Evolutionary conservation across 1,140 invertebrate species (phyloP), one percentile per base, ranked within the genome.

Genomic region (Lepidurus apus): DNA sequence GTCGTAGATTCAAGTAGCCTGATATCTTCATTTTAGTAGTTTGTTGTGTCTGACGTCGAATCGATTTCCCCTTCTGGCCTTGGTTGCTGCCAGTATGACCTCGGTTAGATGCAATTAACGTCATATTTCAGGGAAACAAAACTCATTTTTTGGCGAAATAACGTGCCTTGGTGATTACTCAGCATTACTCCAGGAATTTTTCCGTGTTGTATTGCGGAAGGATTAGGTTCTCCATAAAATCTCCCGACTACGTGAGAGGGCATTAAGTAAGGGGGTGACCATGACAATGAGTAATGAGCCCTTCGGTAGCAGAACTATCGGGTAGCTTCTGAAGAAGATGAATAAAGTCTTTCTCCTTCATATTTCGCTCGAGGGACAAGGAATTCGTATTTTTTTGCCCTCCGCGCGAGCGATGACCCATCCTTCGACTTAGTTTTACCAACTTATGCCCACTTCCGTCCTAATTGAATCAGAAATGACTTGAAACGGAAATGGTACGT

Each of bases 401-500:
- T 65, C 53, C 17, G 53, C 5, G 53, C 53, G 53, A 65, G 6
- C 17, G 53, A 65, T 65, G 53, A 65, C 53, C 53, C 53, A 17
- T 65, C 53, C 53, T 21, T 21, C 0, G 5, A n/a, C 21, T 65
- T 9, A 21, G 53, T 21, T 21, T 65, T 65, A 21, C 21, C 53
- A 65, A 7, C 13, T 7, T 13, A 65, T 13, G 53, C 13, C 53
- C 53, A 65, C n/a, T 65, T 65, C 53, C 53, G 53, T 65, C 13
- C 53, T 21, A n/a, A 65, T 65, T 65, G 53, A 65, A n/a, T 65
- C 53, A 17, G 17, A 34, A 13, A 65, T 65, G 53, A 65, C 53
- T 17, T 65, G 17, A 65, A 65, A 65, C 53, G 53, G 53, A 65
- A 65, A 65, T 65, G 53, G 53, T 65, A 65, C 53, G 53, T 65